phyloP scores from a whole-genome alignment of 2,113 vertebrate species.

The Aramus guarauna region DNA sequence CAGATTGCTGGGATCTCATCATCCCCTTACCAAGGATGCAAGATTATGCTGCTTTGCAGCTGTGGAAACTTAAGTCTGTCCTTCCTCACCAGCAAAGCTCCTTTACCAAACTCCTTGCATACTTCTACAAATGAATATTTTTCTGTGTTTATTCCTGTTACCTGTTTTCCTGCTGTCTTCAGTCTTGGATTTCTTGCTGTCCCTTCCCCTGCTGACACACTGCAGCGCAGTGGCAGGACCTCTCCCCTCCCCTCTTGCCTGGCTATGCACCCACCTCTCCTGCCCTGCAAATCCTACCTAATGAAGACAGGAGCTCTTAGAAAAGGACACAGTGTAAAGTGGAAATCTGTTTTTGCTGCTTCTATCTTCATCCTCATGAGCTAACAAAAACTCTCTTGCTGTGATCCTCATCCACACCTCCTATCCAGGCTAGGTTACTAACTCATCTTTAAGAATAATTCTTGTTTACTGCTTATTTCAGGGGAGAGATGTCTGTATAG shows the following conservation, averaged over 20 bases:
- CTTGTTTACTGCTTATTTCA: background rate
- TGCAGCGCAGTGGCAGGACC: background rate
- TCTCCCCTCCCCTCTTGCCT: background rate
- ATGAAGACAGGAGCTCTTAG: rapidly evolving
- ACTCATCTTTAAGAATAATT: background rate
- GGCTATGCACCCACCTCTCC: background rate
- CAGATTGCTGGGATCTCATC: background rate
- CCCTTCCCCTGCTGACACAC: background rate
- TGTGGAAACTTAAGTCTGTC: background rate
- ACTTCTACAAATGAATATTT: background rate
- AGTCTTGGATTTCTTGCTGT: background rate
- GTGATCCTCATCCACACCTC: background rate
- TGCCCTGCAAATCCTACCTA: background rate
- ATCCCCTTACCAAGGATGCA: background rate
- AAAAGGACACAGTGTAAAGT: background rate
- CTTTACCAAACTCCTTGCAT: background rate
- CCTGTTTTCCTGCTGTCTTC: background rate
- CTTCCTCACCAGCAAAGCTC: background rate
- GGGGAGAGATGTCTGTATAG: background rate
- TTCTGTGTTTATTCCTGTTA: background rate
- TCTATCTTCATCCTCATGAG: background rate
- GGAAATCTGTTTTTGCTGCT: background rate
- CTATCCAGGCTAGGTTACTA: background rate
- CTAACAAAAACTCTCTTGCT: background rate
- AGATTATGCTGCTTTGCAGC: background rate